These are phyloP conservation scores for Empidonax alnorum DNA, from an alignment of 2,113 vertebrate species.

Conservation along the genomic window DNA sequence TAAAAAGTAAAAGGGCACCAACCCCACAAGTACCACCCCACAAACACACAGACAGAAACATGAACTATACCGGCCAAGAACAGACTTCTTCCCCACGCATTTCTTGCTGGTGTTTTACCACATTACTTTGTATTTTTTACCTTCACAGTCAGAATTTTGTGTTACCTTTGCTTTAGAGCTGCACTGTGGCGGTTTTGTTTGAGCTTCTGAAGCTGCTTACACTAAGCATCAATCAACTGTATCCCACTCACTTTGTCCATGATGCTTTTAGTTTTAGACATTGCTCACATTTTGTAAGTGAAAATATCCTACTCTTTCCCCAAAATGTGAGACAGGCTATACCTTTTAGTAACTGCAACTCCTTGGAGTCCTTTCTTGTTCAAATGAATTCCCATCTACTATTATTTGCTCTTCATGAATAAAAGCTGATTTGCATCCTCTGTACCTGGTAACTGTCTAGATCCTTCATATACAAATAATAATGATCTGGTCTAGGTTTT, in stretches of 20 bases:
- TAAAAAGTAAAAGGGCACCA: neutral
- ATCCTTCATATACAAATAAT: neutral
- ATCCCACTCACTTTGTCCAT: neutral
- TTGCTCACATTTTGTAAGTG: neutral
- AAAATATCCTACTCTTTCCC: neutral
- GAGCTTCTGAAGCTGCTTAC: neutral
- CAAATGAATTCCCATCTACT: neutral
- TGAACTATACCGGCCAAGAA: neutral
- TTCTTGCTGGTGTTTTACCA: neutral
- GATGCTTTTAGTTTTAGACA: neutral
- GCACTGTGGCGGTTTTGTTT: neutral
- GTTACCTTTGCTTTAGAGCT: neutral
- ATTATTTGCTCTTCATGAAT: neutral
- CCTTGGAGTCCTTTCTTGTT: neutral
- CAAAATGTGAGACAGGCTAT: neutral
- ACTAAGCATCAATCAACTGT: neutral
- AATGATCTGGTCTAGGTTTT: neutral
- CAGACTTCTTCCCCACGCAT: neutral
- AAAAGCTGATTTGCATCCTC: neutral
- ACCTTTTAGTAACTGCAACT: neutral
- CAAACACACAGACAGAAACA: neutral
- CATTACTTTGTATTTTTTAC: neutral
- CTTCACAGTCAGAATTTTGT: neutral
- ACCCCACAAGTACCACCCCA: neutral
- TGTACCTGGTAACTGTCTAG: neutral